phyloP scores from a whole-genome alignment of 2,797 vertebrate genomes.

The Gymnoscopelus braueri region DNA sequence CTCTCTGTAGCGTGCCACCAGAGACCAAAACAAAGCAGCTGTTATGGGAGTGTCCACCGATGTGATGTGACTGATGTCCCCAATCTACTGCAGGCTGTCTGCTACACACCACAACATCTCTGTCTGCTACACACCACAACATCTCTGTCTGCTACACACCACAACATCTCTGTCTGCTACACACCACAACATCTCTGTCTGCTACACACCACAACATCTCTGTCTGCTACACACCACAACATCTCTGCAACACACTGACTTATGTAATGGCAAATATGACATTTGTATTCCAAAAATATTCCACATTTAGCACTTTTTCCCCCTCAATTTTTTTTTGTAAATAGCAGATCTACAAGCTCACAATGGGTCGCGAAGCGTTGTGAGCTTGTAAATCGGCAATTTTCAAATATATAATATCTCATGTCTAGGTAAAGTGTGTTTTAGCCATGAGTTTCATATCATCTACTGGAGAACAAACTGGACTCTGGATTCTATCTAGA shows the following conservation, averaged over 20 bases:
- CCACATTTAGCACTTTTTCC: too few species aligned
- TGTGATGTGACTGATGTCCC: conserved; percentile 10
- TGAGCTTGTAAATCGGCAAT: too few species aligned
- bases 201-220: conserved; percentile 45
- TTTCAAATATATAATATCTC: too few species aligned
- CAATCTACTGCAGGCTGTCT: conserved; percentile 53
- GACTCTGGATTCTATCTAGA: neutral
- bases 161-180: conserved; percentile 48
- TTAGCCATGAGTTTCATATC: too few species aligned
- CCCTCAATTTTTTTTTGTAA: too few species aligned
- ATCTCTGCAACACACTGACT: neutral
- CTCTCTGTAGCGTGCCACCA: conserved; percentile 66
- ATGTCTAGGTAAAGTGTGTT: too few species aligned
- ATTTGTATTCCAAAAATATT: too few species aligned
- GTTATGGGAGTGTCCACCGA: conserved; percentile 67
- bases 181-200: conserved; percentile 49
- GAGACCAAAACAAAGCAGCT: conserved; percentile 71
- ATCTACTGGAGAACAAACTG: too few species aligned
- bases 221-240: conserved; percentile 50
- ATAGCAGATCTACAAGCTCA: too few species aligned
- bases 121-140: conserved; percentile 50
- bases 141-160: conserved; percentile 51
- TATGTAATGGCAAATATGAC: neutral
- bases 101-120: conserved; percentile 45
- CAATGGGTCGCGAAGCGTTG: too few species aligned